These are phyloP conservation scores for Perca fluviatilis DNA, from an alignment of 2,113 vertebrate species.

Conservation along the genomic window DNA sequence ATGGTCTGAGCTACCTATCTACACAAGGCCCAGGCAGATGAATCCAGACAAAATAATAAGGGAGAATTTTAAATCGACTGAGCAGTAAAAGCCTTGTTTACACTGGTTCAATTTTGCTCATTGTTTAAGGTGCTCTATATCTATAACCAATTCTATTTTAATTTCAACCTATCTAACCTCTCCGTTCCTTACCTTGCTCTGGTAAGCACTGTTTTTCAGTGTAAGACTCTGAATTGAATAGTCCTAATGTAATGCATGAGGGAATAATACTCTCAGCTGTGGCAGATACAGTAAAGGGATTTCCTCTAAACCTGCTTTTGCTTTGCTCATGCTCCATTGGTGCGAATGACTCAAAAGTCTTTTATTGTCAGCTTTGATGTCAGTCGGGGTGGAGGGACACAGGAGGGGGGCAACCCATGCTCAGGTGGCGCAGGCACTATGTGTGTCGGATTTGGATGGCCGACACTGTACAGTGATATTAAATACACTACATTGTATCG, in stretches of 20 bases:
- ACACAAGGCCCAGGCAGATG: slow-evolving; percentile 22
- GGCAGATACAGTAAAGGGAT: not conserved
- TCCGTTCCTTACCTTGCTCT: not conserved
- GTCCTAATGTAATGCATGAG: not conserved
- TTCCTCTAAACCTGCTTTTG: not conserved
- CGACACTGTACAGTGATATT: not conserved
- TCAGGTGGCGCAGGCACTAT: slow-evolving; percentile 14
- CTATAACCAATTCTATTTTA: not conserved
- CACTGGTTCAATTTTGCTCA: not conserved
- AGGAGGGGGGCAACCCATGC: slow-evolving; percentile 25
- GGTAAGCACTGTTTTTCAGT: not conserved
- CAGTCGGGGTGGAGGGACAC: slow-evolving; percentile 24
- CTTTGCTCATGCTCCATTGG: not conserved
- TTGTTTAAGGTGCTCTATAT: slow-evolving; percentile 19
- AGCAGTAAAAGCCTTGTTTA: slow-evolving; percentile 30
- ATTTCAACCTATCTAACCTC: slow-evolving; percentile 2
- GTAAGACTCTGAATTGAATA: not conserved
- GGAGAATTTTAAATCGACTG: not conserved
- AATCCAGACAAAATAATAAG: slow-evolving; percentile 14
- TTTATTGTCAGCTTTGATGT: slow-evolving; percentile 76
- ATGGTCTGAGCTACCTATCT: slow-evolving; percentile 59
- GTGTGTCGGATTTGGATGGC: not conserved
- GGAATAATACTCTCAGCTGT: slow-evolving; percentile 8
- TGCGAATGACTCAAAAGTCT: slow-evolving; percentile 32
- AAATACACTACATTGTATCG: not conserved